These are phyloP conservation scores for Dilophus febrilis DNA, from an alignment of 2,888 invertebrate genomes.

Conservation along the genomic window DNA sequence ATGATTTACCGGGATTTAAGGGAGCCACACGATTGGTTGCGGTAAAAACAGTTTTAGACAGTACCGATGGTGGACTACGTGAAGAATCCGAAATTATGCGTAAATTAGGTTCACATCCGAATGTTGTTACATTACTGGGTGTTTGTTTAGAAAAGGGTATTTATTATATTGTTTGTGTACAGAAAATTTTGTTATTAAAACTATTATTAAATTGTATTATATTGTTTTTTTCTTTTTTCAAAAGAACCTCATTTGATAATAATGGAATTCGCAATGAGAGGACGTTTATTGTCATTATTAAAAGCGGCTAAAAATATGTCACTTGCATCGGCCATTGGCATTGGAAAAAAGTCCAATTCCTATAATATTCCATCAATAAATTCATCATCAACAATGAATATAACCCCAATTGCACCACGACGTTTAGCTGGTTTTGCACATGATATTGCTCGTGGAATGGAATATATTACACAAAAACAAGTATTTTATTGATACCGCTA, in stretches of 20 bases:
- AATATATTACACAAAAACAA: constrained; percentile 62
- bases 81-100: constrained; percentile 75
- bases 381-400: constrained; percentile 23
- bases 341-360: constrained; percentile 15
- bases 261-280: constrained; percentile 76
- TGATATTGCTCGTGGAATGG: constrained; percentile 73
- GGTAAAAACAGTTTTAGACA: constrained; percentile 66
- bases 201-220: neutral
- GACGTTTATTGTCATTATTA: constrained; percentile 58
- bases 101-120: constrained; percentile 63
- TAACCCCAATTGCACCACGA: constrained; percentile 31
- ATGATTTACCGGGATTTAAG: constrained; percentile 57
- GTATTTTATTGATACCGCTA: constrained; percentile 34
- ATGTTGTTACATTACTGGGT: constrained; percentile 64
- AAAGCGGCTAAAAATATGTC: constrained; percentile 35
- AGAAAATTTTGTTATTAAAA: constrained; percentile 7
- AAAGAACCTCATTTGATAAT: constrained; percentile 71
- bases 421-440: constrained; percentile 66
- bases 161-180: too few relatives aligned
- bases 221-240: too few relatives aligned
- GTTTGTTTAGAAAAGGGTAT: constrained; percentile 70
- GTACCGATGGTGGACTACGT: constrained; percentile 55
- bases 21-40: constrained; percentile 67
- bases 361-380: neutral
- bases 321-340: constrained; percentile 31